Evolutionary conservation across 2,113 vertebrate genomes (phyloP).

Genomic region (Halcyon malimbica): DNA sequence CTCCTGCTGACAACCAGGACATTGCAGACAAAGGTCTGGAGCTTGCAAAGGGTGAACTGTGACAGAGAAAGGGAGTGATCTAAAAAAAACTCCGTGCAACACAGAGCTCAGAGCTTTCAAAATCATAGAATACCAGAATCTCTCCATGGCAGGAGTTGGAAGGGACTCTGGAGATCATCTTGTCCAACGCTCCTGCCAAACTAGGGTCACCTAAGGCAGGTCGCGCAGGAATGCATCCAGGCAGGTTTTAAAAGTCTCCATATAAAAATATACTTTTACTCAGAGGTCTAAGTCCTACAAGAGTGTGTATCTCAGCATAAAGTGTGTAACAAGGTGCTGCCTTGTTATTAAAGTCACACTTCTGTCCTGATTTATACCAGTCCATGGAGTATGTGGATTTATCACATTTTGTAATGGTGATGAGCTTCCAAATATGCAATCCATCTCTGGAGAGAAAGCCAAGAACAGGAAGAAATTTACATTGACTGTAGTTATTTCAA

Average conservation of each 20-base stretch:
- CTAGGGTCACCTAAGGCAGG: too few species aligned
- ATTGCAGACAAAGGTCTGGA: not conserved
- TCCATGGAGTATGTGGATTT: not conserved
- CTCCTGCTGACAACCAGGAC: not conserved
- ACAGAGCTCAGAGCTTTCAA: not conserved
- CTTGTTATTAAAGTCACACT: not conserved
- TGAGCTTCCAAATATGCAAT: not conserved
- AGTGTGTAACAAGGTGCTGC: not conserved
- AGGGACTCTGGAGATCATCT: too few species aligned
- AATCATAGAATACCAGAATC: too few species aligned
- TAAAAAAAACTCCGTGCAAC: not conserved
- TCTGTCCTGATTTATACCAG: not conserved
- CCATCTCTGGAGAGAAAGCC: not conserved
- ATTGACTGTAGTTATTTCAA: not conserved
- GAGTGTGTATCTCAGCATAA: not conserved
- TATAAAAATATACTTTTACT: not conserved
- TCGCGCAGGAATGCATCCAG: too few species aligned
- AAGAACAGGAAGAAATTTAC: not conserved
- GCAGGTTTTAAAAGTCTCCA: too few species aligned
- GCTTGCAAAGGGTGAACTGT: not conserved
- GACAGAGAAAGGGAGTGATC: not conserved
- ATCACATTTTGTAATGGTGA: not conserved
- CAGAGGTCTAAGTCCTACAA: rapidly evolving
- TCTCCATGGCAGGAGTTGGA: too few species aligned
- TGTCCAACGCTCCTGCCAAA: too few species aligned